These are phyloP conservation scores for Neodontobutis hainanensis DNA, from an alignment of 2,113 vertebrate genomes.

Conservation along the genomic window DNA sequence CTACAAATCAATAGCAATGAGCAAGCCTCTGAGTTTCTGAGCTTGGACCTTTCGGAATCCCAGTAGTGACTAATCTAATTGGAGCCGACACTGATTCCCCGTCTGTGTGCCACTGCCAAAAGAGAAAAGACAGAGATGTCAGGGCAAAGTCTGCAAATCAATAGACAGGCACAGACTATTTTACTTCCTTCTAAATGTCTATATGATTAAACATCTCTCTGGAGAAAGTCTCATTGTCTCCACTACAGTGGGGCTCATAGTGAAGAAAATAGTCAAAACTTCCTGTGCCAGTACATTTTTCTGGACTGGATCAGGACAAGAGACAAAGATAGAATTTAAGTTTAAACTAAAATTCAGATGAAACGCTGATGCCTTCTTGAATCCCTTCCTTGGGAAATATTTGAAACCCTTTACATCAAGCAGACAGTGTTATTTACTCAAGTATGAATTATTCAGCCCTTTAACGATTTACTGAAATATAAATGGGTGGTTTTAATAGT, in stretches of 20 bases:
- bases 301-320: no score
- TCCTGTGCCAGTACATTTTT: no score
- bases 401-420: conserved; percentile 39
- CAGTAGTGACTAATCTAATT: conserved; percentile 64
- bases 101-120: conserved; percentile 40
- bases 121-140: conserved; percentile 51
- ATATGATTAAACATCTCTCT: conserved; percentile 1
- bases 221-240: conserved; percentile 13
- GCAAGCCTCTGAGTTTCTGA: conserved; percentile 58
- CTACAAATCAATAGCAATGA: conserved; percentile 67
- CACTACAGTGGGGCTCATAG: conserved; percentile 10
- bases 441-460: conserved; percentile 76
- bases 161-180: conserved; percentile 43
- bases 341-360: no score
- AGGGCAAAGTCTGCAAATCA: conserved; percentile 49
- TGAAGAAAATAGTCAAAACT: background rate
- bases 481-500: conserved; percentile 68
- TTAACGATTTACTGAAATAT: conserved; percentile 72
- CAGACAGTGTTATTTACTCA: conserved; percentile 73
- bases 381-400: conserved; percentile 19
- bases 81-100: conserved; percentile 59
- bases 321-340: no score
- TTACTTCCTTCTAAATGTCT: conserved; percentile 20
- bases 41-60: conserved; percentile 45
- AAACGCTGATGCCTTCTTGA: no score